A percentile compares a stretch with the other conserved stretches of the same genome.
Evolutionary conservation across 1,140 invertebrate species (phyloP).

Genomic region (Drosophila funebris): DNA sequence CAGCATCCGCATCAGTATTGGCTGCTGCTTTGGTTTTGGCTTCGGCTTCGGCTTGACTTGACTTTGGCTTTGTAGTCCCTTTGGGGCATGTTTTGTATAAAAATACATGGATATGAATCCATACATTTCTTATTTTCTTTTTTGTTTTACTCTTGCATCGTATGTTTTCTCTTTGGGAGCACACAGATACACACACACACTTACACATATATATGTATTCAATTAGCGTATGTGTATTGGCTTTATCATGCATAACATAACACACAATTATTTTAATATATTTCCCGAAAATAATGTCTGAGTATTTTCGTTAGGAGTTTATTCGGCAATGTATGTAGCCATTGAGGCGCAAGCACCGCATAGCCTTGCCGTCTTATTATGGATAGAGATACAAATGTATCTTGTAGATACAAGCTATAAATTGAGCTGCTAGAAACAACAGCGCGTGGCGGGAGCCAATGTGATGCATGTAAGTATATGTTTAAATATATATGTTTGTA

Average conservation of each 20-base stretch:
- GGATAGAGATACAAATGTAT: slow-evolving; percentile 71
- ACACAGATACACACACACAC: slow-evolving; percentile 35
- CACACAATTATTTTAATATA: slow-evolving; percentile 56
- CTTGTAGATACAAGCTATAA: slow-evolving; percentile 49
- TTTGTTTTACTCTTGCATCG: slow-evolving; percentile 5
- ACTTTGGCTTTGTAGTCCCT: slow-evolving; percentile 62
- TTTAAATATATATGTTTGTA: neutral
- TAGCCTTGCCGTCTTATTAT: slow-evolving; percentile 45
- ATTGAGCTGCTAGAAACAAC: slow-evolving; percentile 59
- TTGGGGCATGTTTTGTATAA: slow-evolving; percentile 71
- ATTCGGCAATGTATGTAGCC: slow-evolving; percentile 20
- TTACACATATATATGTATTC: slow-evolving; percentile 23
- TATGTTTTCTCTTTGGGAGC: slow-evolving; percentile 37
- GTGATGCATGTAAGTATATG: neutral
- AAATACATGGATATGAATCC: slow-evolving; percentile 67
- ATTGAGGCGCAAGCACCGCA: slow-evolving; percentile 43
- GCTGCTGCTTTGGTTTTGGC: slow-evolving; percentile 4
- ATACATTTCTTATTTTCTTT: slow-evolving; percentile 15
- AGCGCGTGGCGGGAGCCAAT: slow-evolving; percentile 37
- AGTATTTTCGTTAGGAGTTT: slow-evolving; percentile 13
- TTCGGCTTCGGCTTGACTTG: slow-evolving; percentile 17
- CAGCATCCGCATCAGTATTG: slow-evolving; percentile 14
- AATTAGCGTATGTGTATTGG: slow-evolving; percentile 46
- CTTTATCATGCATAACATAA: slow-evolving; percentile 41
- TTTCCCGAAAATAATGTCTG: slow-evolving; percentile 56